A percentile compares a stretch with the other conserved stretches of the same genome.
Evolutionary conservation across 2,113 vertebrate species (phyloP).

Genomic region (Notechis scutatus): DNA sequence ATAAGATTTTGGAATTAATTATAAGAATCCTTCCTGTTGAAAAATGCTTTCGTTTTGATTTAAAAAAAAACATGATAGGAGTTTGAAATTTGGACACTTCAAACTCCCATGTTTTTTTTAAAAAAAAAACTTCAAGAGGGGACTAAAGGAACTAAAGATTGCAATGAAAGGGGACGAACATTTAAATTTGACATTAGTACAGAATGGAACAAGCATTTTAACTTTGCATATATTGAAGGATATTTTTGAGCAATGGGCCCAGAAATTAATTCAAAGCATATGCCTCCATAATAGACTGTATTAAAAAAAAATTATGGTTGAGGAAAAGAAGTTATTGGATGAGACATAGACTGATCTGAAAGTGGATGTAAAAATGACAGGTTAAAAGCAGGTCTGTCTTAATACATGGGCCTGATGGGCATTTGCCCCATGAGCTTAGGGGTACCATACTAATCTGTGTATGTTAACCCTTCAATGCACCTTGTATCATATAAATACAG

Average conservation of each 20-base stretch:
- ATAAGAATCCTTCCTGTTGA: background rate
- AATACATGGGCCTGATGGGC: no score
- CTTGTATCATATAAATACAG: no score
- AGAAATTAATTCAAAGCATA: background rate
- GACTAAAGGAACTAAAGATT: background rate
- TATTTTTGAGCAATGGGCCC: background rate
- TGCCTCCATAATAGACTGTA: background rate
- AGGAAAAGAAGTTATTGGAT: background rate
- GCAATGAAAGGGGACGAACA: background rate
- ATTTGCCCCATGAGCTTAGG: no score
- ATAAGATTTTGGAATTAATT: background rate
- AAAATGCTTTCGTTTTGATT: background rate
- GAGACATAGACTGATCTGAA: background rate
- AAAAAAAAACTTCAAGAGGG: no score
- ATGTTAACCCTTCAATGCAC: no score
- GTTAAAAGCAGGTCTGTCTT: background rate
- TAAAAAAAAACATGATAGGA: background rate
- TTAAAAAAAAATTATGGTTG: background rate
- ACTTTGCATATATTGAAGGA: background rate
- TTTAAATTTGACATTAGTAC: background rate
- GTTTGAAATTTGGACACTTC: background rate
- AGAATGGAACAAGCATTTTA: background rate
- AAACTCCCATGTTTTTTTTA: no score
- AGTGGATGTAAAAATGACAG: background rate
- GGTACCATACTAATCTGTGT: no score